A percentile compares a stretch with the other conserved stretches of the same genome.
These are phyloP conservation scores for Troides helena DNA, from an alignment of 2,888 invertebrate species.

Conservation along the genomic window DNA sequence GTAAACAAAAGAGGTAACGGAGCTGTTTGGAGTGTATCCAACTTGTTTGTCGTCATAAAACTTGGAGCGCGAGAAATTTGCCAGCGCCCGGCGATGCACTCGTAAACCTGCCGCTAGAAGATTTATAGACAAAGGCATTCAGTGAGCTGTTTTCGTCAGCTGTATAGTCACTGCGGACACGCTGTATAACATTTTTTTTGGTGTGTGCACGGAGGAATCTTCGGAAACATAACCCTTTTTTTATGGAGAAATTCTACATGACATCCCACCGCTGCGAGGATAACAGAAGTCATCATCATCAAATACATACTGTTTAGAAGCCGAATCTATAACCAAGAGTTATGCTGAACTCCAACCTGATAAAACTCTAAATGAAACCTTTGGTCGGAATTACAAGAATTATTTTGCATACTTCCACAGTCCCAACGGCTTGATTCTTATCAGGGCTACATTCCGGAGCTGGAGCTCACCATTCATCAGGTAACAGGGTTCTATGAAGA, in stretches of 20 bases:
- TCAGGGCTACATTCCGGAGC: too few relatives aligned
- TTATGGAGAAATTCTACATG: not conserved
- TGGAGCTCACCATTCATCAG: too few relatives aligned
- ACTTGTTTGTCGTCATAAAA: constrained; percentile 21
- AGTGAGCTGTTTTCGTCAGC: not conserved
- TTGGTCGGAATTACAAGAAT: too few relatives aligned
- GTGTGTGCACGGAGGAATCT: not conserved
- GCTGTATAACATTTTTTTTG: not conserved
- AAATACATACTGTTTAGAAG: too few relatives aligned
- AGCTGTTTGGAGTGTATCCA: constrained; percentile 2
- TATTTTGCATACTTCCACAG: too few relatives aligned
- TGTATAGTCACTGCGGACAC: not conserved
- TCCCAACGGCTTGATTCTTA: too few relatives aligned
- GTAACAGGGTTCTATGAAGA: too few relatives aligned
- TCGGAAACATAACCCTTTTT: not conserved
- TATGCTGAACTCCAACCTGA: too few relatives aligned
- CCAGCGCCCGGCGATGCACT: constrained; percentile 7
- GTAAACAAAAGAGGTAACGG: constrained; percentile 2
- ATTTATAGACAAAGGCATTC: constrained; percentile 17
- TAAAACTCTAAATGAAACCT: too few relatives aligned
- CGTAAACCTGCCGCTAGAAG: constrained; percentile 4
- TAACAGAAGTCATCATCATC: too few relatives aligned
- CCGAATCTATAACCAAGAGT: too few relatives aligned
- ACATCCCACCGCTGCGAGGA: not conserved
- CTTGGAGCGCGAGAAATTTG: constrained; percentile 17